phyloP scores from a whole-genome alignment of 2,888 invertebrate genomes.

The Carabus problematicus region DNA sequence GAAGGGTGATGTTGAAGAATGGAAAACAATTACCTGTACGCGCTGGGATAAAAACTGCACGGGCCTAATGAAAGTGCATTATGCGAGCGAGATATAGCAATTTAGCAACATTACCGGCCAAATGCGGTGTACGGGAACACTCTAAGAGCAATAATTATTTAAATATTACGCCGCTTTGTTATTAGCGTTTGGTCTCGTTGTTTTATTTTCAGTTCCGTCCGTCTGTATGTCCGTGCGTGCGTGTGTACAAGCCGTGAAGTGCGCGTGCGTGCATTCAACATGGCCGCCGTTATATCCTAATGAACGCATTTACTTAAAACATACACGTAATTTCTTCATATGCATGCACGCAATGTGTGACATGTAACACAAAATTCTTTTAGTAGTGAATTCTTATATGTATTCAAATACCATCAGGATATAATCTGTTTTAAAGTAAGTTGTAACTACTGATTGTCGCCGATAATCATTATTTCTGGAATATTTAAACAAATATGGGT shows the following conservation, averaged over 20 bases:
- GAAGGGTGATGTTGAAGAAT: too few species aligned
- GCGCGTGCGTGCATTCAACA: constrained; percentile 9
- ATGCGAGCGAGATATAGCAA: constrained; percentile 41
- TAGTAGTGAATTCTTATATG: too few species aligned
- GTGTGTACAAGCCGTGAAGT: background rate
- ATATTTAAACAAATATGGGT: too few species aligned
- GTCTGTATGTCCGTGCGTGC: background rate
- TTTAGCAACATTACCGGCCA: constrained; percentile 39
- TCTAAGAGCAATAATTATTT: constrained; percentile 40
- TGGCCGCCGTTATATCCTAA: constrained; percentile 18
- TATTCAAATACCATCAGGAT: too few species aligned
- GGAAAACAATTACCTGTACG: background rate
- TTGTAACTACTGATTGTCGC: too few species aligned
- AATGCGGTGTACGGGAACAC: constrained; percentile 36
- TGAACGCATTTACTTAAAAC: constrained; percentile 18
- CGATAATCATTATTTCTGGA: too few species aligned
- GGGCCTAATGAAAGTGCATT: constrained; percentile 38
- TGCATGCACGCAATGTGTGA: too few species aligned
- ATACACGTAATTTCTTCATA: background rate
- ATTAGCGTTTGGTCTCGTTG: constrained; percentile 27
- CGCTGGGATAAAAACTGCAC: constrained; percentile 29
- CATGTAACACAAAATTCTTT: too few species aligned
- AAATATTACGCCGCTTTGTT: constrained; percentile 43
- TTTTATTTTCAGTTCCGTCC: constrained; percentile 30
- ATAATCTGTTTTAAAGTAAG: too few species aligned